Base-by-base conservation (phyloP, 2,113 vertebrate genomes). In the Carassius carassius region DNA sequence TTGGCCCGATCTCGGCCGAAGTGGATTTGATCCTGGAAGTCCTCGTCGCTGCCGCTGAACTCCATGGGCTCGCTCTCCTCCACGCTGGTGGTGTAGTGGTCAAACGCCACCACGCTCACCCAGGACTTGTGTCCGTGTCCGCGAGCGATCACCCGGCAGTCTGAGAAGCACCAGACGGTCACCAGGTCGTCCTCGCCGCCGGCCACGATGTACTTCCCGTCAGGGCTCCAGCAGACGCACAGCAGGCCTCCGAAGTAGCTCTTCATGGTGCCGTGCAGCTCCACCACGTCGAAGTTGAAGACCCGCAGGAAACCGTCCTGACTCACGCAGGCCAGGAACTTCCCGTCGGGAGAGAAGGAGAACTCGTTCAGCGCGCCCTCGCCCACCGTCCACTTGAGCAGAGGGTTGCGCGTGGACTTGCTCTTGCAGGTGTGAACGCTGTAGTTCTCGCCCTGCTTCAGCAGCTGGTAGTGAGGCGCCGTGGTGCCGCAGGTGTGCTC, bases 191-290 rank as follows among this genome's bases (percentile, higher is more conserved):
- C 98, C 94, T 99, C 98, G 21, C 98, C 98, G 0, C 98, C 98
- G 0, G 97, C 97, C 86, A 99, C 98, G 19, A 99, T 95, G 87
- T 99, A 99, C 23, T 97, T 97, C 85, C 98, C 97, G 5, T 99
- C 98, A 0, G 98, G 98, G 92, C 98, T 99, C 98, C 98, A 99
- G 94, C 98, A 99, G 84, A 97, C 97, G n/a, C 98, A 99, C 1
- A 99, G 95, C 86, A 99, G 93, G 85, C 98, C 98, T 75, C 98
- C 98, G 65, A 99, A 99, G 95, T 99, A 99, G 93, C 98, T 99
- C 94, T 98, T 98, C 98, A 99, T 99, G 21, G 97, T 97, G 82
- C 98, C 98, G 2, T 99, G 97, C 88, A 99, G 94, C 92, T 99
- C 98, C 78, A 98, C 97, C 0, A 97, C 97, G 78, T 99, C 98